Evolutionary conservation across 2,797 vertebrate species (phyloP).

Genomic region (Anabacerthia variegaticeps): DNA sequence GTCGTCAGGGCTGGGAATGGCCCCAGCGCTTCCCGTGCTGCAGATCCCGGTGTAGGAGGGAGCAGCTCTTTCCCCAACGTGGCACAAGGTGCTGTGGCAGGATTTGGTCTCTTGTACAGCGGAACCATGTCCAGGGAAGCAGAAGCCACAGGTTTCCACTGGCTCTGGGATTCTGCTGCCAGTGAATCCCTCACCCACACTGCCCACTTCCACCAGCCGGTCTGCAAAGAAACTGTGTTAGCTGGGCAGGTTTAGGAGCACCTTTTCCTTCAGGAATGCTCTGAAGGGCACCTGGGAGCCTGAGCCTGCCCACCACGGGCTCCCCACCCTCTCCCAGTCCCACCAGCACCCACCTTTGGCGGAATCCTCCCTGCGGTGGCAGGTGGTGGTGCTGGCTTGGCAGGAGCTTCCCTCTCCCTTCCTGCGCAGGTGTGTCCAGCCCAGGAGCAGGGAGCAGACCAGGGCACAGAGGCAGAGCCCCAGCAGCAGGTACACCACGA

Average conservation of each 20-base stretch:
- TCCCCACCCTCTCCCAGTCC: neutral
- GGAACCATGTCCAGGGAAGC: conserved; percentile 66
- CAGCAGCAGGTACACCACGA: conserved; percentile 69
- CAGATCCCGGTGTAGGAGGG: neutral
- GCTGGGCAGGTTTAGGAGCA: neutral
- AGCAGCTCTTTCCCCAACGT: neutral
- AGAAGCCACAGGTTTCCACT: conserved; percentile 76
- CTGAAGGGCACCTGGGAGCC: neutral
- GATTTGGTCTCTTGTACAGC: conserved; percentile 64
- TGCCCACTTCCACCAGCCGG: conserved; percentile 41
- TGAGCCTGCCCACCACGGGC: neutral
- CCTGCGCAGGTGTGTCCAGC: conserved; percentile 68
- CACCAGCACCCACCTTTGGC: conserved; percentile 60
- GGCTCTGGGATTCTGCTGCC: conserved; percentile 50
- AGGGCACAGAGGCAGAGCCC: conserved; percentile 72
- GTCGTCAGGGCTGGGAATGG: neutral
- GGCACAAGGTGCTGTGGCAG: neutral
- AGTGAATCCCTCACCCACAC: neutral
- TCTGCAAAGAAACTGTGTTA: conserved; percentile 27
- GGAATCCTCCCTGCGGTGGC: conserved; percentile 5
- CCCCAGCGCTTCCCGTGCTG: neutral
- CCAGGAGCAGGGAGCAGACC: conserved; percentile 73
- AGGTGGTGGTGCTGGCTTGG: neutral
- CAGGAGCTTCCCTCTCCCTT: conserved; percentile 29
- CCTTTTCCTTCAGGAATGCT: neutral